Conservation (phyloP, 2,113 vertebrate species). For the Rallus limicola region DNA sequence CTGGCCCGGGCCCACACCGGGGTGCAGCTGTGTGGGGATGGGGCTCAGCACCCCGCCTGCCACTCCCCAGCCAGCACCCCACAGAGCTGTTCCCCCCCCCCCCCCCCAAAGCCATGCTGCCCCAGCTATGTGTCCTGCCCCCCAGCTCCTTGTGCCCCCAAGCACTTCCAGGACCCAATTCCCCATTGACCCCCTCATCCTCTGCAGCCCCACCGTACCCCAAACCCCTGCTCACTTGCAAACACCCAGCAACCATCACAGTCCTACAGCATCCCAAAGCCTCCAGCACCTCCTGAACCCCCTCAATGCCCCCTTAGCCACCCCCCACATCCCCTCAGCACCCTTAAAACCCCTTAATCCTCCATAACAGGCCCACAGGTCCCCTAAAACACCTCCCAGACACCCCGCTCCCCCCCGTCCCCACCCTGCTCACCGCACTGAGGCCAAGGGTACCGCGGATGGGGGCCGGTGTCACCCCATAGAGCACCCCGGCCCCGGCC, state of each 20-base stretch:
- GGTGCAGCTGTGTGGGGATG: conserved; percentile 79
- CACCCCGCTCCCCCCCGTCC: too few species aligned
- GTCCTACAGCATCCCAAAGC: not conserved
- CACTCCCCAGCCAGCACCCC: not conserved
- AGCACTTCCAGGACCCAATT: not conserved
- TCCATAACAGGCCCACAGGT: not conserved
- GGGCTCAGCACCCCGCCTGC: not conserved
- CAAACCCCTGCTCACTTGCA: not conserved
- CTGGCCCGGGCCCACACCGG: not conserved
- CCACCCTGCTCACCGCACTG: conserved; percentile 81
- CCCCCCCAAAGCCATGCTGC: not conserved
- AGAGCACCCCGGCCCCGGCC: conserved; percentile 88
- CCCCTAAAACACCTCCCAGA: not conserved
- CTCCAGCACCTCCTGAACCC: not conserved
- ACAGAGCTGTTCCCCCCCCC: not conserved
- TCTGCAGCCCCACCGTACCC: conserved; percentile 63
- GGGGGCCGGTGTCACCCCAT: conserved; percentile 87
- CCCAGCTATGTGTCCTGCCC: not conserved
- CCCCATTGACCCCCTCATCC: not conserved
- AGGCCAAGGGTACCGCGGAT: conserved; percentile 89
- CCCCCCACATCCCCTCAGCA: too few species aligned
- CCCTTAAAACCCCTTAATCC: too few species aligned
- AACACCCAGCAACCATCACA: not conserved
- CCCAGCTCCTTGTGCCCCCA: not conserved
- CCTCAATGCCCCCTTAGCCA: too few species aligned